Base-by-base conservation (phyloP, 1,140 invertebrate genomes). In the Daktulosphaira vitifoliae region DNA sequence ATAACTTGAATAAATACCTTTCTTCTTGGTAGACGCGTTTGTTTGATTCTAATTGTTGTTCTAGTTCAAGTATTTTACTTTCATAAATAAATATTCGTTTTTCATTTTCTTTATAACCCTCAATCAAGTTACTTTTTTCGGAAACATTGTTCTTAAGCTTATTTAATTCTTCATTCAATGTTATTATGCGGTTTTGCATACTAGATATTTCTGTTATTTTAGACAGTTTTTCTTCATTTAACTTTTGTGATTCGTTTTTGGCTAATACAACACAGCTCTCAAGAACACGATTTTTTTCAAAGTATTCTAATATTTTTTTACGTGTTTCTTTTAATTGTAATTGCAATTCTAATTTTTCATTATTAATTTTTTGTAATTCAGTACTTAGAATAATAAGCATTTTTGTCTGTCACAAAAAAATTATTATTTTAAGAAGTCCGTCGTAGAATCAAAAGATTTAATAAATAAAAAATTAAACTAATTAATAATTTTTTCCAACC, bases 321-420 rank as follows among this genome's bases (percentile, higher is more conserved):
- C 46, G 13, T 1, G 7, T 16, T 62, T 33, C 13, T 13, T 9
- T 23, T 46, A 62, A 29, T 46, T 48, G 26, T 18, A 20, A 18
- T 48, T 62, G n/a, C n/a, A 44, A 62, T 29, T 44, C 54, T 8
- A 15, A 29, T 5, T 62, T 62, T 33, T 62, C 54, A 22, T 46
- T 29, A 1, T 33, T 16, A 46, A 48, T 20, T 1, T 15, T 62
- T 20, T 62, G 15, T 15, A 48, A 20, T 1, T 33, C 13, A 15
- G 9, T n/a, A 8, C 20, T 62, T n/a, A 62, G 44, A 13, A 20
- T 18, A 20, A 46, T 5, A 20, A 62, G 26, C 9, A 33, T 22
- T n/a, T 29, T 62, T 8, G 25, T 33, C 54, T 62, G 23, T 0
- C 25, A 59, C 37, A 39, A 16, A 9, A 33, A 11, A 51, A 16